A percentile compares a stretch with the other conserved stretches of the same genome.
phyloP scores from a whole-genome alignment of 2,888 invertebrate species.

The Urechis unicinctus region DNA sequence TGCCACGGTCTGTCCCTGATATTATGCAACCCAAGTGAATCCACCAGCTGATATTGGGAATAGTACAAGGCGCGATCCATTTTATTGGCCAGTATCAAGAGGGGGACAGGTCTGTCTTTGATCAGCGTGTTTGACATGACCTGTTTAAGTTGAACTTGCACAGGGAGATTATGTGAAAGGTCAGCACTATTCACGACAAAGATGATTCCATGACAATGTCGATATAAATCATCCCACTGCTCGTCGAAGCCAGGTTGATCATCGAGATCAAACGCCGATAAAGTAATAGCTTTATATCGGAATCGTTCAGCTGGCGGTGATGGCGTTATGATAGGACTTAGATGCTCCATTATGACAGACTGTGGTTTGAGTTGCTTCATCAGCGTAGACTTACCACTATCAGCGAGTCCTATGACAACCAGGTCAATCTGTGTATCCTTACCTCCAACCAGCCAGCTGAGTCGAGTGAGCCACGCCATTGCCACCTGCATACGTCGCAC shows the following conservation, averaged over 20 bases:
- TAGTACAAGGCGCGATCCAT: conserved; percentile 75
- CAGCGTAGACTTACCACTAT: conserved; percentile 86
- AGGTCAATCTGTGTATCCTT: conserved; percentile 67
- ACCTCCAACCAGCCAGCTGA: conserved; percentile 16
- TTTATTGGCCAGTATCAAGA: conserved; percentile 90
- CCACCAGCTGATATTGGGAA: conserved; percentile 58
- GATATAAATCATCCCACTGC: conserved; percentile 94
- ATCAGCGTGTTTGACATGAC: conserved; percentile 70
- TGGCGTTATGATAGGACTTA: conserved; percentile 65
- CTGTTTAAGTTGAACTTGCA: conserved; percentile 83
- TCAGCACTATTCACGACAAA: conserved; percentile 92
- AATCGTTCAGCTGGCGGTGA: conserved; percentile 83
- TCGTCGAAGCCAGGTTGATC: no score
- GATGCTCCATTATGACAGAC: conserved; percentile 58
- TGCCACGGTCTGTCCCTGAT: conserved; percentile 92
- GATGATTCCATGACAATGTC: conserved; percentile 82
- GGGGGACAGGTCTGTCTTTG: conserved; percentile 69
- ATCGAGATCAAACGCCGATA: conserved; percentile 90
- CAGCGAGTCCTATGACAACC: conserved; percentile 86
- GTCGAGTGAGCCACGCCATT: conserved; percentile 20
- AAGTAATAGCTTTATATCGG: conserved; percentile 73
- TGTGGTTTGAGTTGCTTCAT: conserved; percentile 80
- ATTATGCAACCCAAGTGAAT: conserved; percentile 65
- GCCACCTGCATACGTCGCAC: no score
- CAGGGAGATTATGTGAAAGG: conserved; percentile 75